Base-by-base conservation (phyloP, 2,888 invertebrate genomes). In the Cephus rjabovi region DNA sequence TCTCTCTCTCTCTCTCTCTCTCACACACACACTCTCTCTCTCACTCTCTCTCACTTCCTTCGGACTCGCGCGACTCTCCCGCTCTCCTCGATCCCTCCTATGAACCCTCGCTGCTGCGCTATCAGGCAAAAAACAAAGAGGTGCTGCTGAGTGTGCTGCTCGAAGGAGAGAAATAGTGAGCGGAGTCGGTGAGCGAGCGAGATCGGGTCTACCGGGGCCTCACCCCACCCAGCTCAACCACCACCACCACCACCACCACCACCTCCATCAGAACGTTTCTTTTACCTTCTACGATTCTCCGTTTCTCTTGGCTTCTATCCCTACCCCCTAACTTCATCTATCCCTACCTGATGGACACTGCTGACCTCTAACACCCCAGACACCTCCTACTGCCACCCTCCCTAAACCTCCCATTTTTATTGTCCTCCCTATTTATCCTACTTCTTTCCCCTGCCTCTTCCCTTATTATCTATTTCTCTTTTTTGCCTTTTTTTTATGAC, bases 41-140 rank as follows among this genome's bases (percentile, higher is more conserved):
- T 69, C 31, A 12, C 84, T 84, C 84, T 83, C 74, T 75, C 56
- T 74, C 81, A 56, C 84, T 81, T 82, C 81, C 83, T 80, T 80
- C 80, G 74, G 81, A 81, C 79, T 80, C 76, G 79, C 83, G 81
- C 84, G 77, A 79, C 83, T 84, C 84, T 84, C 81, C 78, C 77
- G 81, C 78, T 78, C 78, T 76, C 78, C 73, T 74, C 74, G 23
- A 56, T 56, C 56, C 56, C 56, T 23, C 56, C 56, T 56, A 56
- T 56, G 56, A 56, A 56, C 56, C 56, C 56, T 80, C 73, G 79
- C 82, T 82, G 81, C 80, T 81, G 81, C 82, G 82, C 82, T 82
- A 71, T 71, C 71, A 71, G 71, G 71, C 71, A 34, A 71, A 71
- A 71, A 31, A 71, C 33, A 71, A 71, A 71, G 71, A 71, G 33